Percentiles rank a stretch among this genome's conserved stretches.
These are phyloP conservation scores for Bombus haemorrhoidalis DNA, from an alignment of 1,140 invertebrate genomes.

Conservation along the genomic window DNA sequence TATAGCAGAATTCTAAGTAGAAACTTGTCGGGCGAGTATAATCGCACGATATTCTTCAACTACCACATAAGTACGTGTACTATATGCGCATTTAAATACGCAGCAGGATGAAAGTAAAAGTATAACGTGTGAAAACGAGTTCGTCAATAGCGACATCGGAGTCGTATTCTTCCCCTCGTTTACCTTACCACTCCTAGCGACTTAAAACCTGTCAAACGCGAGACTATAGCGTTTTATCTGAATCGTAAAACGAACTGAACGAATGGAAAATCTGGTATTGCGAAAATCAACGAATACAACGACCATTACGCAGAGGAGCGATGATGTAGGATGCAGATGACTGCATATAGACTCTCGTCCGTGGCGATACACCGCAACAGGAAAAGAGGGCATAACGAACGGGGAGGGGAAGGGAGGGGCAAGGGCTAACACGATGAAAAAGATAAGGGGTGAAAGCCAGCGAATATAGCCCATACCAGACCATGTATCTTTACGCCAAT, in stretches of 20 bases:
- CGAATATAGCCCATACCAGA: background rate
- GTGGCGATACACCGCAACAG: background rate
- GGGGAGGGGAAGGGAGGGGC: rapidly evolving
- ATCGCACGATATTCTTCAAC: background rate
- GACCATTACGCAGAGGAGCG: background rate
- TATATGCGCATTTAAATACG: no score
- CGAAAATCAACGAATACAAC: constrained; percentile 30
- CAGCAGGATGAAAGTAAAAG: background rate
- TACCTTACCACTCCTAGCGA: no score
- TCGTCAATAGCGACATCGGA: background rate
- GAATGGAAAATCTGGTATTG: constrained; percentile 19
- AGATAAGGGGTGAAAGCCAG: constrained; percentile 40
- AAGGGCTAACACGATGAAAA: background rate
- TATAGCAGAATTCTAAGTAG: background rate
- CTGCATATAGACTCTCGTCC: background rate
- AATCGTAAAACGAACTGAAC: background rate
- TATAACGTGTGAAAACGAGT: background rate
- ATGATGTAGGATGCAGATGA: background rate
- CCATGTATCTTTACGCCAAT: background rate
- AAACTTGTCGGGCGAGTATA: background rate
- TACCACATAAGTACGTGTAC: background rate
- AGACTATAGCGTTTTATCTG: background rate
- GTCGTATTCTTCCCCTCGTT: background rate
- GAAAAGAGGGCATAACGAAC: background rate
- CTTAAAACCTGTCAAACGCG: background rate